Conservation (phyloP, 1,140 invertebrate species). For the Euwallacea fornicatus region DNA sequence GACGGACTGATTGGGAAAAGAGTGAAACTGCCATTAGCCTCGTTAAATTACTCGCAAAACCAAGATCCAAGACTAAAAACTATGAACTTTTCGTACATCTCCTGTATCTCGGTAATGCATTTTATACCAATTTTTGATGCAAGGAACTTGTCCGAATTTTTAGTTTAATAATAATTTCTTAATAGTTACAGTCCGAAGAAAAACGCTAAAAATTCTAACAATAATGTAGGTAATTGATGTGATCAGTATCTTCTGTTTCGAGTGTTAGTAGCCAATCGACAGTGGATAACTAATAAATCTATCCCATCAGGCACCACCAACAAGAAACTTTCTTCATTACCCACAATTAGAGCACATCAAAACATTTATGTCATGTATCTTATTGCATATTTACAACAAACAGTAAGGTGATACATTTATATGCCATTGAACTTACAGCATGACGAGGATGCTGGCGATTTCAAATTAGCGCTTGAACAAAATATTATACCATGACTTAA, state of each 20-base stretch:
- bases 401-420: neutral
- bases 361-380: slow-evolving; percentile 41
- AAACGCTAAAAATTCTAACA: too few relatives aligned
- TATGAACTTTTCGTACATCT: too few relatives aligned
- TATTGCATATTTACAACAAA: slow-evolving; percentile 45
- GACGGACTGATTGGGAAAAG: too few relatives aligned
- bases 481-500: slow-evolving; percentile 16
- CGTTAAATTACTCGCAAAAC: too few relatives aligned
- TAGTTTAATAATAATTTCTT: too few relatives aligned
- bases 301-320: neutral
- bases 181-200: too few relatives aligned
- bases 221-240: too few relatives aligned
- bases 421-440: slow-evolving; percentile 24
- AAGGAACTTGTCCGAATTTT: too few relatives aligned
- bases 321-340: slow-evolving; percentile 35
- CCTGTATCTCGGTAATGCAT: too few relatives aligned
- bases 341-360: slow-evolving; percentile 38
- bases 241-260: slow-evolving; percentile 2
- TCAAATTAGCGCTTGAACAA: slow-evolving; percentile 18
- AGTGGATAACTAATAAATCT: slow-evolving; percentile 22
- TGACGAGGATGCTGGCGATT: neutral
- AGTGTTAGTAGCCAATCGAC: slow-evolving; percentile 26
- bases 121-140: too few relatives aligned
- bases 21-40: too few relatives aligned
- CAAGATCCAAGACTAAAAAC: too few relatives aligned